Evolutionary conservation across 2,888 invertebrate species (phyloP).

Genomic region (Meteorus colon): DNA sequence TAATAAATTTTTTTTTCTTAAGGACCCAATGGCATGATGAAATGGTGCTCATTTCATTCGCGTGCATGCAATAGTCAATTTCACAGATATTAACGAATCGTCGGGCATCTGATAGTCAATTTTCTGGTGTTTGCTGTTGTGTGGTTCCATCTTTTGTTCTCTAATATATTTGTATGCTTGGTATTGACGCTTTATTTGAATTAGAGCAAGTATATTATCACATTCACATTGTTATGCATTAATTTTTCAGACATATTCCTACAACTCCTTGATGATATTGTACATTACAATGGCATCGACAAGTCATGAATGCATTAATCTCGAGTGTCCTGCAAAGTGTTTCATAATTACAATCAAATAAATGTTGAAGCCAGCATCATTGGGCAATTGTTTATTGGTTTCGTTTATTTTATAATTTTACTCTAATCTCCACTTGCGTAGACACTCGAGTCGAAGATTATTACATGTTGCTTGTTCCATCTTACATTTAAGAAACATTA

Average conservation of each 20-base stretch:
- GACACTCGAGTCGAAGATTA: constrained; percentile 49
- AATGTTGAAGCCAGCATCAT: constrained; percentile 50
- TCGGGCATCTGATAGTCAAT: neutral
- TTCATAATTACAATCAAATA: constrained; percentile 9
- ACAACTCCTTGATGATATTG: constrained; percentile 35
- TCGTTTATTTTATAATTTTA: neutral
- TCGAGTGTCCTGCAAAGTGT: constrained; percentile 26
- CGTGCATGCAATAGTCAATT: too few species aligned
- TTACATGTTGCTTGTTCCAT: constrained; percentile 44
- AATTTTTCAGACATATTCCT: constrained; percentile 67
- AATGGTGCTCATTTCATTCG: too few species aligned
- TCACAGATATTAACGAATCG: neutral
- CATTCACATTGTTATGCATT: constrained; percentile 71
- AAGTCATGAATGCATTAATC: constrained; percentile 9
- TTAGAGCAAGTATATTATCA: constrained; percentile 73
- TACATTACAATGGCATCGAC: neutral
- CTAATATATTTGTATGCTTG: constrained; percentile 48
- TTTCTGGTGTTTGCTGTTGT: neutral
- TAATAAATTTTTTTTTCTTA: too few species aligned
- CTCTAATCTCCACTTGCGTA: constrained; percentile 44
- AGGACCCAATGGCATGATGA: too few species aligned
- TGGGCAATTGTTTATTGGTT: constrained; percentile 10
- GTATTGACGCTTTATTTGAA: constrained; percentile 52
- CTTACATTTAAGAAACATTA: constrained; percentile 70
- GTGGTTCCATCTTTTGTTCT: neutral